phyloP scores from a whole-genome alignment of 1,140 invertebrate species.

The Drosophila hydei region DNA sequence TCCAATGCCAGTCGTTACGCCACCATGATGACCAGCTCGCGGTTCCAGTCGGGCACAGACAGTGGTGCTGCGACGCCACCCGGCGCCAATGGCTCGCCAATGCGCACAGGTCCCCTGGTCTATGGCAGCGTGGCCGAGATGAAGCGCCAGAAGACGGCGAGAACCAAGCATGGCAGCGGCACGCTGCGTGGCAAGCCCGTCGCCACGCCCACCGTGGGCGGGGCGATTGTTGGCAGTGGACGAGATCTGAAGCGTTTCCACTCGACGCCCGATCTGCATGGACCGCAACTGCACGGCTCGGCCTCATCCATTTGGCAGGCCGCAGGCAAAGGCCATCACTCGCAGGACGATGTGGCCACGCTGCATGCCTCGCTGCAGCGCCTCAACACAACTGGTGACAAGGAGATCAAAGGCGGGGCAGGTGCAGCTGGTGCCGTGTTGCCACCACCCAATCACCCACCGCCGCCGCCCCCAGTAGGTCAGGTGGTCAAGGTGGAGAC shows the following conservation, averaged over 20 bases:
- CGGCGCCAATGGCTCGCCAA: conserved; percentile 85
- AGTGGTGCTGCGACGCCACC: conserved; percentile 86
- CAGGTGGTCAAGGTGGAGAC: conserved; percentile 91
- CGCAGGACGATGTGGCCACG: conserved; percentile 90
- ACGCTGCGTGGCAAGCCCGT: conserved; percentile 82
- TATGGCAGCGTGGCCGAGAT: conserved; percentile 97
- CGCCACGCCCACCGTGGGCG: conserved; percentile 79
- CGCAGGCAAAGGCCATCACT: conserved; percentile 87
- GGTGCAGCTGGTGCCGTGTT: conserved; percentile 64
- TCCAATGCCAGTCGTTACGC: conserved; percentile 80
- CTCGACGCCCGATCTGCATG: conserved; percentile 91
- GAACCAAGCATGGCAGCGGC: conserved; percentile 73
- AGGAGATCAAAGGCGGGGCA: conserved; percentile 1
- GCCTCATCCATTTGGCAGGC: conserved; percentile 81
- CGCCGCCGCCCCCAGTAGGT: conserved; percentile 88
- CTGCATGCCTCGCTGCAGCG: conserved; percentile 81
- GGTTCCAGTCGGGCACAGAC: conserved; percentile 88
- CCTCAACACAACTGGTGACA: conserved; percentile 58
- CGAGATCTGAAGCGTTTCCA: conserved; percentile 91
- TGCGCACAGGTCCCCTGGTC: conserved; percentile 87
- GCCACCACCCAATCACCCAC: conserved; percentile 89
- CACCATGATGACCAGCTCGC: conserved; percentile 89
- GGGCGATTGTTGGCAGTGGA: conserved; percentile 43
- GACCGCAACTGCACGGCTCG: conserved; percentile 65
- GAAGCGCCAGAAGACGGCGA: conserved; percentile 89